Evolutionary conservation across 1,140 invertebrate species (phyloP).

Genomic region (Sinella curviseta): DNA sequence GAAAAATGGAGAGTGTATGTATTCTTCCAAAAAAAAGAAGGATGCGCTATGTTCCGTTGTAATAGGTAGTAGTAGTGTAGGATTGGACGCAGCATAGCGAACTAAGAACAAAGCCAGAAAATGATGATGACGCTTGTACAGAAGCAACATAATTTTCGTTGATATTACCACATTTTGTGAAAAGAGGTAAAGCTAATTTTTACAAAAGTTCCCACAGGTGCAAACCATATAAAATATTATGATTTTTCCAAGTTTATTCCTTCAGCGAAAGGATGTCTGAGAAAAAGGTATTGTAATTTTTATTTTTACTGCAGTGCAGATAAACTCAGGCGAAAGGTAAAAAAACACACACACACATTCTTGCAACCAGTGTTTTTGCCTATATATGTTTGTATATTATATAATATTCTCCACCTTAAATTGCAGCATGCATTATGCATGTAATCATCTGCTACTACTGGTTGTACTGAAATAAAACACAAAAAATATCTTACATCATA

Average conservation of each 20-base stretch:
- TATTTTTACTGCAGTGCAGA: background rate
- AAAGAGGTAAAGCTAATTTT: background rate
- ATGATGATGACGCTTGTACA: background rate
- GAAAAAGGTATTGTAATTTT: background rate
- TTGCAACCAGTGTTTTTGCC: too few relatives aligned
- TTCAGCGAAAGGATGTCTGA: background rate
- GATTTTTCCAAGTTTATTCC: background rate
- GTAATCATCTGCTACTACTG: background rate
- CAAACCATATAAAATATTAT: background rate
- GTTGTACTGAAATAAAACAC: background rate
- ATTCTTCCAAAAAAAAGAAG: too few relatives aligned
- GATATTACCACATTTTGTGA: background rate
- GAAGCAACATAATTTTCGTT: background rate
- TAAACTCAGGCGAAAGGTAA: background rate
- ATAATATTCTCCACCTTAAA: background rate
- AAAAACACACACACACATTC: too few relatives aligned
- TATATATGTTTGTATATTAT: background rate
- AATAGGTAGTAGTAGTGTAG: too few relatives aligned
- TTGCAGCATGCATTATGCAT: constrained; percentile 10
- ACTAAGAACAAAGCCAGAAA: background rate
- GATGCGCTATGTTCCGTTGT: too few relatives aligned
- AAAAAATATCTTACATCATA: too few relatives aligned
- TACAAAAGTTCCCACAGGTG: background rate
- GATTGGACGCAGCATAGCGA: too few relatives aligned
- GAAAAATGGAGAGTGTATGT: too few relatives aligned